These are phyloP conservation scores for Empis stercorea DNA, from an alignment of 2,888 invertebrate species.

Conservation along the genomic window DNA sequence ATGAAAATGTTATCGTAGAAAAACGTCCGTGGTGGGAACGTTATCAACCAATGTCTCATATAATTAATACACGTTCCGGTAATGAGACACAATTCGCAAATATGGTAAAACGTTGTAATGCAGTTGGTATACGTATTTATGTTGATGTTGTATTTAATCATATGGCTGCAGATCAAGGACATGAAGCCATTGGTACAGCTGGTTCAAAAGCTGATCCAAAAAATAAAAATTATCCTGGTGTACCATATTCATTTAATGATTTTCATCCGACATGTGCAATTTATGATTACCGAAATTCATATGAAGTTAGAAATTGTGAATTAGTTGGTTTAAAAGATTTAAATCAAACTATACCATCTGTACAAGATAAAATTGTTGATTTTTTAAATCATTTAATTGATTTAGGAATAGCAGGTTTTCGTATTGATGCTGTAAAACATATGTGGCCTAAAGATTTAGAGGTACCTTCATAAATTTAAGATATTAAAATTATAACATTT, in stretches of 20 bases:
- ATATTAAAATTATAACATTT: not conserved
- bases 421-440: slow-evolving; percentile 68
- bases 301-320: slow-evolving; percentile 57
- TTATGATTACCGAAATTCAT: slow-evolving; percentile 49
- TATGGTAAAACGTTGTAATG: slow-evolving; percentile 67
- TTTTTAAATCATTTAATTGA: slow-evolving; percentile 33
- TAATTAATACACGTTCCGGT: slow-evolving; percentile 58
- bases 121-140: slow-evolving; percentile 63
- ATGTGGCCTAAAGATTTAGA: slow-evolving; percentile 67
- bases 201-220: slow-evolving; percentile 44
- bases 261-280: slow-evolving; percentile 58
- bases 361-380: slow-evolving; percentile 23
- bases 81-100: slow-evolving; percentile 50
- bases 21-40: slow-evolving; percentile 72
- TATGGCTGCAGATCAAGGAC: slow-evolving; percentile 45
- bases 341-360: slow-evolving; percentile 43
- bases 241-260: slow-evolving; percentile 53
- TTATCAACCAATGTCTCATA: slow-evolving; percentile 72
- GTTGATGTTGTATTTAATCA: slow-evolving; percentile 73
- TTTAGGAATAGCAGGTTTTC: slow-evolving; percentile 74
- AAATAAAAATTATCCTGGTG: slow-evolving; percentile 42
- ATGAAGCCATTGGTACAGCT: slow-evolving; percentile 40
- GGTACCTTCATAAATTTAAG: not conserved
- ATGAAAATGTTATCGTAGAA: slow-evolving; percentile 48
- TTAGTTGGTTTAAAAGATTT: slow-evolving; percentile 63